Evolutionary conservation across 2,888 invertebrate species (phyloP), one percentile per base, ranked within the genome.

Genomic region (Drosophila borborema): DNA sequence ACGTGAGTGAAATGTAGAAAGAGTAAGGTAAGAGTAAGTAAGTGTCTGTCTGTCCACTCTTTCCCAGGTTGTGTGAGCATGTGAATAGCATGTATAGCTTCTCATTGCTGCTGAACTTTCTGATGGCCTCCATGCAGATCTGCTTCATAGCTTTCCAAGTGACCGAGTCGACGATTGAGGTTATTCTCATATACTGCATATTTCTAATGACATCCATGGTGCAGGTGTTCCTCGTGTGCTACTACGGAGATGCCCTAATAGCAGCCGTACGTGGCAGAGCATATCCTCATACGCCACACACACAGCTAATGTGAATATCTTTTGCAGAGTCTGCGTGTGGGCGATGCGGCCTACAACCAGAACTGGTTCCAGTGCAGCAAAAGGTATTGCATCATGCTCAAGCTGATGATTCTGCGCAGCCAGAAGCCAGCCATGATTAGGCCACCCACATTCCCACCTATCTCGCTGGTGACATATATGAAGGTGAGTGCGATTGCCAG

Each of bases 61-160:
- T 54, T 10, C 23, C 6, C 64, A 91, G 91, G 18, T 74, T 92
- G 40, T 90, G 88, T 31, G 88, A 89, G 34, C 76, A 84, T 10
- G 71, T 91, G 7, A 86, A 90, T 23, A 48, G 34, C 3, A 72
- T 90, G 40, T 90, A 90, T n/a, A 81, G 74, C 43, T 77, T 83
- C 40, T 92, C 92, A 0, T 48, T 92, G 61, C 64, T 92, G n/a
- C 76, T 92, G 9, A 92, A 92, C 77, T 92, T 92, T 64, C 51
- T 92, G 20, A 82, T 89, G 62, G 90, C 92, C 12, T 92, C 92
- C 1, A 74, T 89, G 78, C 91, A 91, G 18, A 90, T 92, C 20
- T 92, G 92, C 43, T 90, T 92, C 56, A 91, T 91, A 23, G 92
- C 92, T 40, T 92, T 92, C 70, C 91, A 92, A 81, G 87, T 91